These are phyloP conservation scores for Xanthorhoe spadicearia DNA, from an alignment of 2,888 invertebrate species.

Conservation along the genomic window DNA sequence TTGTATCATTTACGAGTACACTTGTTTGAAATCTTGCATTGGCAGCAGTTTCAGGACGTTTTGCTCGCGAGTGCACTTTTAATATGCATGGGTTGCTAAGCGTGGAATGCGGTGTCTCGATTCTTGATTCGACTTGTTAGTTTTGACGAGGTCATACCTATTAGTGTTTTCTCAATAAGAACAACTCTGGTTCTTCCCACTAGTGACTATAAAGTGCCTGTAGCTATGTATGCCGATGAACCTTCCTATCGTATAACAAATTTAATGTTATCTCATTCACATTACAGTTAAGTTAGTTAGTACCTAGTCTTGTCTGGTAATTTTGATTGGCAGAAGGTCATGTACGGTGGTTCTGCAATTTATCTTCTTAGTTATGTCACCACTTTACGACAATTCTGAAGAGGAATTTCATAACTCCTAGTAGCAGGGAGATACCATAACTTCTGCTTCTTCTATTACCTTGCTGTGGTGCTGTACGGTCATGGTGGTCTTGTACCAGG, in stretches of 20 bases:
- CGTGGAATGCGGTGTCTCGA: not conserved
- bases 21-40: not conserved
- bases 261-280: not conserved
- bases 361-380: not conserved
- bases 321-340: slow-evolving; percentile 1
- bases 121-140: not conserved
- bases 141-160: not conserved
- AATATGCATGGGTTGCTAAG: not conserved
- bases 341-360: slow-evolving; percentile 1
- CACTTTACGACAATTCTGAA: not conserved
- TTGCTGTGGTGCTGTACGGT: not conserved
- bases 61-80: not conserved
- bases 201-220: not conserved
- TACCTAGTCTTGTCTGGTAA: not conserved
- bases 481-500: not conserved
- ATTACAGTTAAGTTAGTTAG: not conserved
- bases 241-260: not conserved
- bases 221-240: not conserved
- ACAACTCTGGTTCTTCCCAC: not conserved
- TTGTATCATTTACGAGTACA: not conserved
- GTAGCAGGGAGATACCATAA: not conserved
- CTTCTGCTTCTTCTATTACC: not conserved
- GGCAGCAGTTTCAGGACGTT: not conserved
- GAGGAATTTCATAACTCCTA: not conserved
- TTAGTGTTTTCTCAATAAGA: not conserved